These are phyloP conservation scores for Myzus persicae DNA, from an alignment of 1,140 invertebrate genomes.

Conservation along the genomic window DNA sequence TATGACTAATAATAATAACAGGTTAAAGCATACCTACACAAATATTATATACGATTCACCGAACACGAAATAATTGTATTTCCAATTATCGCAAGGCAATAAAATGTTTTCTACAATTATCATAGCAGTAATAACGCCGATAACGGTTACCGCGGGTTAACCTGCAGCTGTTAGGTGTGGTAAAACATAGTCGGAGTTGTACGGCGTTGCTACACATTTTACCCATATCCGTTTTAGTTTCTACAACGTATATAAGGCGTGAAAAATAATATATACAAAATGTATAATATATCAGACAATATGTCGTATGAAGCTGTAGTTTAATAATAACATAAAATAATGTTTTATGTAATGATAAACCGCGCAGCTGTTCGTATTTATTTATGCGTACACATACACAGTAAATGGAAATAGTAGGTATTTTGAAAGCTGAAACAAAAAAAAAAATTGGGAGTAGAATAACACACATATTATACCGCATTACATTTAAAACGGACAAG, in stretches of 20 bases:
- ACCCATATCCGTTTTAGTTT: neutral
- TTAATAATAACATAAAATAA: slow-evolving; percentile 4
- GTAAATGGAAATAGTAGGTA: neutral
- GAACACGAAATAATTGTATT: neutral
- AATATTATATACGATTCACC: neutral
- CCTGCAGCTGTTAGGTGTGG: neutral
- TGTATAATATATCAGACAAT: neutral
- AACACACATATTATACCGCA: neutral
- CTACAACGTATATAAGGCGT: neutral
- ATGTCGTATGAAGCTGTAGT: neutral
- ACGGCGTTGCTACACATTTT: neutral
- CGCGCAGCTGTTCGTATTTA: neutral
- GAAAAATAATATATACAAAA: neutral
- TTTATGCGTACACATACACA: neutral
- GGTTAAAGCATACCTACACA: neutral
- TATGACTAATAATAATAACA: neutral
- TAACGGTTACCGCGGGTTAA: neutral
- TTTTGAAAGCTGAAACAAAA: neutral
- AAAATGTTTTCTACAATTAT: neutral
- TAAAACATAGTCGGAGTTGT: neutral
- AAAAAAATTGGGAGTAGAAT: neutral
- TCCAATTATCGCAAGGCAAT: neutral
- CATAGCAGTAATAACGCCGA: neutral
- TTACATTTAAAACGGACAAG: neutral
- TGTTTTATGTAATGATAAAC: neutral